Evolutionary conservation across 2,888 invertebrate species (phyloP), one percentile per base, ranked within the genome.

Genomic region (Melolontha melolontha): DNA sequence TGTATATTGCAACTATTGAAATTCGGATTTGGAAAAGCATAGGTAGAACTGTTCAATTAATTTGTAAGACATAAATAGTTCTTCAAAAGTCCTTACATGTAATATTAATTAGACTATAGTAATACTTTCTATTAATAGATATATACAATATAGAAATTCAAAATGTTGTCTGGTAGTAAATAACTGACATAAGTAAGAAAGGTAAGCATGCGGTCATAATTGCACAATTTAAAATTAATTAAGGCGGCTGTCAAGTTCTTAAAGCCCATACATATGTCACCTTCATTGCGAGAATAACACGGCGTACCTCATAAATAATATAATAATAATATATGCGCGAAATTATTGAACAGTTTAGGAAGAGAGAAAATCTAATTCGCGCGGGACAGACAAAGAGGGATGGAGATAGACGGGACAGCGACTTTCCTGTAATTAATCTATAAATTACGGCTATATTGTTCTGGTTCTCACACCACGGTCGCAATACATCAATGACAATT

Each of bases 401-500:
- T 34, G 34, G 59, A 62, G n/a, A 17, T 14, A 47, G 47, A 62
- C 59, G 59, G 59, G 59, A 62, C 59, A 59, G 59, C 59, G 67
- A 62, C 65, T 66, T 72, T 71, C 70, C 71, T 71, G 68, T 73
- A 73, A 74, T 72, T 74, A 74, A 73, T 72, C 74, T 72, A 71
- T 73, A 74, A 74, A 73, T 74, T 74, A 74, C 72, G 64, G 71
- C 66, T 51, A 67, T 71, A 73, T 73, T 73, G 74, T 74, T 74
- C 73, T 72, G 70, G 70, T 73, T 73, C 73, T 74, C 74, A 73
- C 74, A 72, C 74, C 72, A 70, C 63, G 68, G 67, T 70, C 66
- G 71, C 69, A 69, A 74, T 74, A 73, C 71, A 73, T 74, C 74
- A 74, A 72, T 74, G 74, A 72, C 74, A 74, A 74, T 74, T 74